Evolutionary conservation across 2,888 invertebrate genomes (phyloP).

Genomic region (Eretmocerus hayati): DNA sequence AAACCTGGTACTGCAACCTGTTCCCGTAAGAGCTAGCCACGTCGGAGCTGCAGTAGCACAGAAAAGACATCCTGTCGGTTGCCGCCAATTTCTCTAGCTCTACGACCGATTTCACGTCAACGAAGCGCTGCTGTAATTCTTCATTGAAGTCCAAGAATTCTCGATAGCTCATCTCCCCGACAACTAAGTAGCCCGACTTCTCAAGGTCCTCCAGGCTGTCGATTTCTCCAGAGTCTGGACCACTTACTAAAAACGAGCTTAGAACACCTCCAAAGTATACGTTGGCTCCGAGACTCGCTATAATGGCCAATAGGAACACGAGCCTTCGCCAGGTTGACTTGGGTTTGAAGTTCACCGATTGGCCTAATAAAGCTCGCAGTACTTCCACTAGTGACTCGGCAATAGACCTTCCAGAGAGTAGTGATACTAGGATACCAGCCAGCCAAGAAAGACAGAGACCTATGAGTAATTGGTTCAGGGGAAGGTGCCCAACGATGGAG

Average conservation of each 20-base stretch:
- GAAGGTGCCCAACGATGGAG: too few species aligned
- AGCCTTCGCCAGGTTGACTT: slow-evolving; percentile 3
- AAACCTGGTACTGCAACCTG: not conserved
- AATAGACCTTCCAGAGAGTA: too few species aligned
- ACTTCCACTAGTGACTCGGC: too few species aligned
- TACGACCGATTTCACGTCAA: too few species aligned
- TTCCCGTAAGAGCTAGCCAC: not conserved
- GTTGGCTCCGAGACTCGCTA: slow-evolving; percentile 13
- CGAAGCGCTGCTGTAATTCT: too few species aligned
- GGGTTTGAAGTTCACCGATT: slow-evolving; percentile 5
- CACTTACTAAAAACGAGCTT: not conserved
- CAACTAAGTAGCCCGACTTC: not conserved
- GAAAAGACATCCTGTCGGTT: too few species aligned
- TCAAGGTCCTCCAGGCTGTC: not conserved
- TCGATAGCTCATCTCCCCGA: not conserved
- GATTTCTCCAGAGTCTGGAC: too few species aligned
- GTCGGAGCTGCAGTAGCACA: not conserved
- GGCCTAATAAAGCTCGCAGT: slow-evolving; percentile 1
- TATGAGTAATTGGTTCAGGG: too few species aligned
- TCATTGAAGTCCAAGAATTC: not conserved
- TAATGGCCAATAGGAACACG: slow-evolving; percentile 10
- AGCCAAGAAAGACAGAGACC: too few species aligned
- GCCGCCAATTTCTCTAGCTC: too few species aligned
- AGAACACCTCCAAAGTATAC: not conserved
- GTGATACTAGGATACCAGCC: too few species aligned